phyloP scores from a whole-genome alignment of 2,113 vertebrate species.

The Semicossyphus pulcher region DNA sequence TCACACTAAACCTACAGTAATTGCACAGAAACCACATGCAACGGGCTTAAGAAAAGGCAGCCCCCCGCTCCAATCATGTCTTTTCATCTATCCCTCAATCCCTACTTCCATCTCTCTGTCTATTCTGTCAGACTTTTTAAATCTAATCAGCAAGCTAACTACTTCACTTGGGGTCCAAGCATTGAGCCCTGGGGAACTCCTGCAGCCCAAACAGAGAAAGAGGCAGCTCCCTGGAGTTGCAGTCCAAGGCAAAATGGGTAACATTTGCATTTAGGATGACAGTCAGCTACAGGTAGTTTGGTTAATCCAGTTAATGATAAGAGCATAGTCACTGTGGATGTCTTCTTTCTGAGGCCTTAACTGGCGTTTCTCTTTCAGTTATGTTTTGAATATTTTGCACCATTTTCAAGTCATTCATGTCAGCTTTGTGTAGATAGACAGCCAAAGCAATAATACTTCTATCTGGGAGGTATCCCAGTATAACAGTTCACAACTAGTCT shows the following conservation, averaged over 20 bases:
- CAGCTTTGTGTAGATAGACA: slow-evolving; percentile 26
- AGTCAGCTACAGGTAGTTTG: slow-evolving; percentile 74
- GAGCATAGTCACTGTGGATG: slow-evolving; percentile 25
- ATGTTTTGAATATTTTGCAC: slow-evolving; percentile 15
- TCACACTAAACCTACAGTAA: slow-evolving; percentile 84
- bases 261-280: slow-evolving; percentile 52
- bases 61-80: slow-evolving; percentile 14
- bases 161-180: slow-evolving; percentile 49
- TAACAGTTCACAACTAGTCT: slow-evolving; percentile 14
- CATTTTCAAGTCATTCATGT: slow-evolving; percentile 26
- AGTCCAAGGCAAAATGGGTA: slow-evolving; percentile 74
- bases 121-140: slow-evolving; percentile 57
- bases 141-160: slow-evolving; percentile 27
- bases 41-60: slow-evolving; percentile 47
- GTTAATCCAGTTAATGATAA: slow-evolving; percentile 76
- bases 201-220: slow-evolving; percentile 12
- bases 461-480: slow-evolving; percentile 1
- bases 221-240: slow-evolving; percentile 60
- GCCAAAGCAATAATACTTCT: slow-evolving; percentile 25
- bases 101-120: slow-evolving; percentile 60
- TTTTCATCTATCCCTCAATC: slow-evolving; percentile 39
- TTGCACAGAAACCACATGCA: slow-evolving; percentile 83
- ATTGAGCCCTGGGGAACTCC: slow-evolving; percentile 55
- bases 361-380: slow-evolving; percentile 12
- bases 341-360: slow-evolving; percentile 32